phyloP scores from a whole-genome alignment of 1,140 invertebrate species.

The Hypsibius dujardini region DNA sequence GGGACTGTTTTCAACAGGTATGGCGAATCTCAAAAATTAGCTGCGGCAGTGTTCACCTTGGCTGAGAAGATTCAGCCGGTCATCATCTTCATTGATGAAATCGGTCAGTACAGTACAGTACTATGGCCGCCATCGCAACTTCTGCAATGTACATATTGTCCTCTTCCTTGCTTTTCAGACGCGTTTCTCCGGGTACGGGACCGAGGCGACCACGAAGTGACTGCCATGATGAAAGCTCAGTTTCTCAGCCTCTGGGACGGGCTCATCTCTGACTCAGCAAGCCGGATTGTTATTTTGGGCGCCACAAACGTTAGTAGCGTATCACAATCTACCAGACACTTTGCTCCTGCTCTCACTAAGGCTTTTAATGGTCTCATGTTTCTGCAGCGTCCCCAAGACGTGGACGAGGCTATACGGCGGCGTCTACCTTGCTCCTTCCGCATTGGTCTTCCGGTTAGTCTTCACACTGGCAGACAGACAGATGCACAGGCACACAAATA shows the following conservation, averaged over 20 bases:
- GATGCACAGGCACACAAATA: no score
- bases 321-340: no score
- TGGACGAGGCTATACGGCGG: constrained; percentile 82
- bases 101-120: constrained; percentile 40
- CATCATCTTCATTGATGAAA: constrained; percentile 93
- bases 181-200: constrained; percentile 75
- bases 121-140: neutral
- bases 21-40: constrained; percentile 91
- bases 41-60: constrained; percentile 84
- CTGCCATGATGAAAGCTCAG: constrained; percentile 87
- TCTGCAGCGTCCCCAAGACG: constrained; percentile 55
- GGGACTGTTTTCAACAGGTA: constrained; percentile 47
- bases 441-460: constrained; percentile 53
- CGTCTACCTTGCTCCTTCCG: constrained; percentile 89
- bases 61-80: constrained; percentile 81
- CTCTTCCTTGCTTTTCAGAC: constrained; percentile 42
- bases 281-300: constrained; percentile 17
- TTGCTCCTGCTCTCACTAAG: no score
- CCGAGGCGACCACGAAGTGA: constrained; percentile 84
- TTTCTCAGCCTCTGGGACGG: constrained; percentile 48
- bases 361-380: no score
- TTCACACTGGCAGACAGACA: no score
- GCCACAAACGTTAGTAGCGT: neutral
- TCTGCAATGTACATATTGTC: constrained; percentile 15
- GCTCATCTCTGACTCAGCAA: constrained; percentile 43